These are phyloP conservation scores for Habroteleia sp. DNA, from an alignment of 2,888 invertebrate species.

Conservation along the genomic window DNA sequence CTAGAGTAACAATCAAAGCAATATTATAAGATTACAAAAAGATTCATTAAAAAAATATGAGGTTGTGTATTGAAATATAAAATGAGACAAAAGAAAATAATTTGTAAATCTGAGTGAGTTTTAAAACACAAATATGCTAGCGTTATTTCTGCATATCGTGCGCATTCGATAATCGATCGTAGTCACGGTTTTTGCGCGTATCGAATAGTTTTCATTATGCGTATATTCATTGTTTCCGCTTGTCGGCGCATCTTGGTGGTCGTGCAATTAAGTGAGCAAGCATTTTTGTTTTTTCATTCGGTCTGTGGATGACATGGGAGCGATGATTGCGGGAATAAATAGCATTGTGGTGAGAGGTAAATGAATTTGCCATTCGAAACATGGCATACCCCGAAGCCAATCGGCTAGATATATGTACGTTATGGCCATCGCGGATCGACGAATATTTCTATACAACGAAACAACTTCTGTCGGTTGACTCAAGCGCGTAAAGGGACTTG, in stretches of 20 bases:
- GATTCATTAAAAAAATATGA: no score
- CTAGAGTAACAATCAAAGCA: no score
- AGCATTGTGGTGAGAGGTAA: conserved; percentile 62
- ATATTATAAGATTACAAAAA: no score
- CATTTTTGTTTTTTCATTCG: conserved; percentile 50
- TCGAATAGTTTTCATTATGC: conserved; percentile 63
- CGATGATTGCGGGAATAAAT: conserved; percentile 62
- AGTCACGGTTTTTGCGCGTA: conserved; percentile 63
- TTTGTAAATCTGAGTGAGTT: no score
- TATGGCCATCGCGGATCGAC: conserved; percentile 38
- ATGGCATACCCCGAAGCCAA: conserved; percentile 43
- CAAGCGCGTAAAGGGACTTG: not conserved
- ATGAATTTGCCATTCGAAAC: conserved; percentile 65
- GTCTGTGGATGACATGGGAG: conserved; percentile 40
- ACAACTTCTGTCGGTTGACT: conserved; percentile 27
- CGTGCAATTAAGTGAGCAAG: conserved; percentile 66
- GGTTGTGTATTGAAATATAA: no score
- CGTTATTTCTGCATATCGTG: conserved; percentile 42
- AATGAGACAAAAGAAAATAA: no score
- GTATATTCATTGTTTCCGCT: conserved; percentile 65
- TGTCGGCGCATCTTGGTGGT: conserved; percentile 65
- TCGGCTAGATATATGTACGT: conserved; percentile 55
- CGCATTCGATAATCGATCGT: conserved; percentile 41
- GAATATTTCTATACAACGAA: conserved; percentile 12
- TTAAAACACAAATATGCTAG: no score